Evolutionary conservation across 2,888 invertebrate genomes (phyloP), one percentile per base, ranked within the genome.

Genomic region (Diarsia mendica): DNA sequence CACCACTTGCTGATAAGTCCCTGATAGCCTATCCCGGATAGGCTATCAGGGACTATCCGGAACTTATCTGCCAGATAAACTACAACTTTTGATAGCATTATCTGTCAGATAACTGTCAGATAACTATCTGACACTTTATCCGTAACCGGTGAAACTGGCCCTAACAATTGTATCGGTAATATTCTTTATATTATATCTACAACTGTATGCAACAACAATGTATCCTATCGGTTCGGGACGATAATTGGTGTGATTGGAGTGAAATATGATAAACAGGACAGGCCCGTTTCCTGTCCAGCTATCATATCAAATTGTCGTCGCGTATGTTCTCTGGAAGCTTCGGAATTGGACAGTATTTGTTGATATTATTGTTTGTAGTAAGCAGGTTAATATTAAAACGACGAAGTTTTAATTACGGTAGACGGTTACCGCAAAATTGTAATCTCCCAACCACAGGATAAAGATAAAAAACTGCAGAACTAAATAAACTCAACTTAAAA

Each of bases 191-290:
- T 33, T 68, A 64, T 33, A 65, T 72, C 28, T 20, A 70, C 81
- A 73, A 65, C 67, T 73, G 77, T 20, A 81, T 75, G 61, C 72
- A 79, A 64, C 72, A 74, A 83, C 82, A 84, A 39, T 82, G 79
- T 75, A 72, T 58, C 75, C 20, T 84, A 84, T 85, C 80, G 81
- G 82, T 64, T 80, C 67, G 69, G 85, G 65, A 75, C 78, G 61
- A 82, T 88, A 83, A 86, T 86, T 88, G 84, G 84, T 87, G 83
- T 89, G 91, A 92, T 92, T 93, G 92, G 75, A 89, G 83, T 87
- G 90, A 89, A 91, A 91, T 86, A 85, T 85, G 94, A 94, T 95
- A 94, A 93, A 89, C 86, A 88, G 89, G 91, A 91, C 91, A 91
- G 89, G 75, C 84, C 86, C 78, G 88, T 92, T 94, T 95, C 95